Percentiles rank a stretch among this genome's conserved stretches.
Conservation (phyloP, 2,797 vertebrate species). For the Sarcophilus harrisii region DNA sequence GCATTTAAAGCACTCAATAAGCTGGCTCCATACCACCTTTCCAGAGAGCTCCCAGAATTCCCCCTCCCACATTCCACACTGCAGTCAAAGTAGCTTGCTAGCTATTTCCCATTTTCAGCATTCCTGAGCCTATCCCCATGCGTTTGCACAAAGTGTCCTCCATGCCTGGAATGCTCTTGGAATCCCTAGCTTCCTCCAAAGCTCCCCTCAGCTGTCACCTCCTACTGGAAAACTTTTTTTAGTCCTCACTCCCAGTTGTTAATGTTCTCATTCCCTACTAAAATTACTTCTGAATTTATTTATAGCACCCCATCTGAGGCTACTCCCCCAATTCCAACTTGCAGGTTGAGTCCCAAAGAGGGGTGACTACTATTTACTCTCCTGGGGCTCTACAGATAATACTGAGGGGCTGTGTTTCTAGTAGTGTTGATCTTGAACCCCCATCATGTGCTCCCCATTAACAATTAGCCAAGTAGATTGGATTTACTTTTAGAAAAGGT, state of each 20-base stretch:
- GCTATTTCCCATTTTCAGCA: not conserved
- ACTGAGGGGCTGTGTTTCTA: not conserved
- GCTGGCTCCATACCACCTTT: not conserved
- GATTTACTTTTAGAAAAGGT: not conserved
- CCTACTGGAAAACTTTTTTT: not conserved
- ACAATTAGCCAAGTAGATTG: not conserved
- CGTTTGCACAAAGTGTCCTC: not conserved
- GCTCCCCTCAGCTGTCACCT: not conserved
- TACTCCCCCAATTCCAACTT: not conserved
- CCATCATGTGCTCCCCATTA: not conserved
- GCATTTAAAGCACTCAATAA: not conserved
- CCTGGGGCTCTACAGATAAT: not conserved
- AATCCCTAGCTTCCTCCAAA: not conserved
- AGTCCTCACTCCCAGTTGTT: not conserved
- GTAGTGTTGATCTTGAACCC: not conserved
- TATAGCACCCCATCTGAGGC: not conserved
- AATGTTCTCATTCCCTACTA: not conserved
- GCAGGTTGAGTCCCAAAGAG: not conserved
- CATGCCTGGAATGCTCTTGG: not conserved
- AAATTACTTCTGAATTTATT: constrained; percentile 10
- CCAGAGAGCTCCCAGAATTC: not conserved
- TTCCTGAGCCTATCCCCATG: not conserved
- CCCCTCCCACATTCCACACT: not conserved
- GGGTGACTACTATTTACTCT: not conserved
- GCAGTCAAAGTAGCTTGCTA: not conserved